Evolutionary conservation across 64 coral and sea anemone species (phyloP), one percentile per base, ranked within the genome.

Genomic region (Acropora tenuis): DNA sequence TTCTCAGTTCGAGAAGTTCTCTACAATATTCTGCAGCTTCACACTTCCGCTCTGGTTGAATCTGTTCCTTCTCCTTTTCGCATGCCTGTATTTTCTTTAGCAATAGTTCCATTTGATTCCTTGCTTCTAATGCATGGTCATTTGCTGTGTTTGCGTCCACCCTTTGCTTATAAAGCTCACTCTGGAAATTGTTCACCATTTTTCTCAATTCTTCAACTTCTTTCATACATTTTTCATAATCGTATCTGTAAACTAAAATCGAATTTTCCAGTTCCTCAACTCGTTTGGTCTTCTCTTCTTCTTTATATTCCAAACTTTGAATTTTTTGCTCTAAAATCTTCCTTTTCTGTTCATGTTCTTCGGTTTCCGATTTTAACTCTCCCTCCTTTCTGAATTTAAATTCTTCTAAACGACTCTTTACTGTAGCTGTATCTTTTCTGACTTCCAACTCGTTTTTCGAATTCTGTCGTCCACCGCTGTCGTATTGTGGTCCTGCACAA

Each of bases 371-470:
- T 18, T 20, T 48, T 12, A 96, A 73, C 49, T 93, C 88, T 13
- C 93, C 95, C 78, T 93, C 83, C 13, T 88, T 66, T 53, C 90
- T 79, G 5, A 78, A 43, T 93, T 96, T 93, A 61, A 87, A 84
- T 77, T 59, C 53, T 78, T 90, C 88, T 18, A 93, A 42, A 40
- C 93, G 91, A 20, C 50, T 77, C 59, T 50, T 63, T 61, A 82
- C 75, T 8, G 86, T 16, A 69, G 86, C 59, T 77, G 89, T 50
- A 73, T 82, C 48, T 82, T 89, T 89, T 1, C 78, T 86, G 50
- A 77, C 17, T 30, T 93, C 92, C 61, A 77, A 16, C 41, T 89
- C 86, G 17, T 74, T 48, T 3, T 53, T 69, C 48, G 76, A 77
- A n/a, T n/a, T 15, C 9, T 4, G 2, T 44, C 68, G 43, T 42